A percentile compares a stretch with the other conserved stretches of the same genome.
Conservation (phyloP, 1,140 invertebrate species). For the Drosophila lowei region DNA sequence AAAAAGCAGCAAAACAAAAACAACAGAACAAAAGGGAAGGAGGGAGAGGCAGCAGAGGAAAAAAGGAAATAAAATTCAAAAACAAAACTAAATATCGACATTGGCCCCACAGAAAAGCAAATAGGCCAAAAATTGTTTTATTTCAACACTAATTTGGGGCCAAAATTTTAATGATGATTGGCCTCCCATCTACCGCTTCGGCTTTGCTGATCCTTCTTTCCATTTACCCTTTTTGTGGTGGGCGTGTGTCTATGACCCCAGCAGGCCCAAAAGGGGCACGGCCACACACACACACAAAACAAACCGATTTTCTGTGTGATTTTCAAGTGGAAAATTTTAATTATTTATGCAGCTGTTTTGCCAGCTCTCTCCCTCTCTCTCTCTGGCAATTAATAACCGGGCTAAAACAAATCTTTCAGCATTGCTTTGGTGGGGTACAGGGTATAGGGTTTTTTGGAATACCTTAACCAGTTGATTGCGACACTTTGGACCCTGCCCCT, state of each 20-base stretch:
- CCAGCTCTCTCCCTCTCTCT: constrained; percentile 7
- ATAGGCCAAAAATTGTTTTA: constrained; percentile 70
- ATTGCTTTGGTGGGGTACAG: not conserved
- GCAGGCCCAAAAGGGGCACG: constrained; percentile 7
- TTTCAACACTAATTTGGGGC: constrained; percentile 70
- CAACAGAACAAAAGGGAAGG: constrained; percentile 18
- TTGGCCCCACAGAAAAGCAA: constrained; percentile 39
- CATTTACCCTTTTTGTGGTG: constrained; percentile 20
- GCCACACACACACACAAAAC: constrained; percentile 17
- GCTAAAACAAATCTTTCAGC: constrained; percentile 43
- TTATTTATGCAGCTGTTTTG: constrained; percentile 75
- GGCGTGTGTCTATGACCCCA: not conserved
- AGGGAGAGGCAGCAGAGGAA: constrained; percentile 1
- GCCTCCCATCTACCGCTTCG: not conserved
- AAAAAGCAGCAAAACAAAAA: constrained; percentile 31
- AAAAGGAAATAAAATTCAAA: constrained; percentile 31
- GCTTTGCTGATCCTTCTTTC: no score
- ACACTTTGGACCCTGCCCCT: constrained; percentile 41
- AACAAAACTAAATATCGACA: constrained; percentile 60
- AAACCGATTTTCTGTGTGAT: constrained; percentile 69
- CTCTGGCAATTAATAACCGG: constrained; percentile 66
- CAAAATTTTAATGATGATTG: constrained; percentile 74
- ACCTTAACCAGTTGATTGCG: constrained; percentile 63
- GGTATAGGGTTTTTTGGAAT: constrained; percentile 22
- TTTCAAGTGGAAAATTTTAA: constrained; percentile 65